Conservation (phyloP, 2,888 invertebrate genomes). For the Cataglyphis cursor region DNA sequence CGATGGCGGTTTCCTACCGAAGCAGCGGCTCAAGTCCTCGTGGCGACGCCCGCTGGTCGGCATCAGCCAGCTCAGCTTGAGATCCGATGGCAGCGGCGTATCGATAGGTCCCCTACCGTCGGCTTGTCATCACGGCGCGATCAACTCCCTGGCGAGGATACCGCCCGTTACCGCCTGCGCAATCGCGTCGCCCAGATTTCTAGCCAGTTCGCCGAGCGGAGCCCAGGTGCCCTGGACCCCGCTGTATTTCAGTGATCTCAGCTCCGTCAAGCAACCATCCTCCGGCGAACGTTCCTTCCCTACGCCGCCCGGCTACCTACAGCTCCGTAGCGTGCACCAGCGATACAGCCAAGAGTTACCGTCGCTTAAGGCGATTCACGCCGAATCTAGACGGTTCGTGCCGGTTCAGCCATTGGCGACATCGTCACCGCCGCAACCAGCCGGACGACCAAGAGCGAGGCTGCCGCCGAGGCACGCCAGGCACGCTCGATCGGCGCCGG, state of each 20-base stretch:
- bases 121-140: slow-evolving; percentile 68
- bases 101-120: slow-evolving; percentile 79
- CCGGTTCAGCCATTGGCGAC: slow-evolving; percentile 90
- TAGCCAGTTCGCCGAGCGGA: slow-evolving; percentile 88
- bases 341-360: slow-evolving; percentile 92
- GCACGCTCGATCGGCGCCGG: slow-evolving; percentile 90
- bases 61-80: slow-evolving; percentile 90
- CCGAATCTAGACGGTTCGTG: slow-evolving; percentile 90
- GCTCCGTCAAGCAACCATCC: slow-evolving; percentile 94
- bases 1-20: slow-evolving; percentile 94
- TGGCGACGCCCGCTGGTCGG: slow-evolving; percentile 88
- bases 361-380: slow-evolving; percentile 91
- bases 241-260: slow-evolving; percentile 94
- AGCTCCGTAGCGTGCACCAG: slow-evolving; percentile 90
- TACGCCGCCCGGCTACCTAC: slow-evolving; percentile 91
- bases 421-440: slow-evolving; percentile 88
- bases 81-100: slow-evolving; percentile 90
- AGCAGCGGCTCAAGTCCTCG: slow-evolving; percentile 82
- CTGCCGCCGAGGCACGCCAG: slow-evolving; percentile 90
- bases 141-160: slow-evolving; percentile 72
- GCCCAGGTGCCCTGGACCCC: slow-evolving; percentile 91
- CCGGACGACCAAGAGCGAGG: slow-evolving; percentile 89
- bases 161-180: slow-evolving; percentile 77
- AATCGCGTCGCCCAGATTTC: slow-evolving; percentile 81
- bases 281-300: slow-evolving; percentile 94